A percentile compares a stretch with the other conserved stretches of the same genome.
phyloP scores from a whole-genome alignment of 1,140 invertebrate genomes.

The Pentalonia nigronervosa region DNA sequence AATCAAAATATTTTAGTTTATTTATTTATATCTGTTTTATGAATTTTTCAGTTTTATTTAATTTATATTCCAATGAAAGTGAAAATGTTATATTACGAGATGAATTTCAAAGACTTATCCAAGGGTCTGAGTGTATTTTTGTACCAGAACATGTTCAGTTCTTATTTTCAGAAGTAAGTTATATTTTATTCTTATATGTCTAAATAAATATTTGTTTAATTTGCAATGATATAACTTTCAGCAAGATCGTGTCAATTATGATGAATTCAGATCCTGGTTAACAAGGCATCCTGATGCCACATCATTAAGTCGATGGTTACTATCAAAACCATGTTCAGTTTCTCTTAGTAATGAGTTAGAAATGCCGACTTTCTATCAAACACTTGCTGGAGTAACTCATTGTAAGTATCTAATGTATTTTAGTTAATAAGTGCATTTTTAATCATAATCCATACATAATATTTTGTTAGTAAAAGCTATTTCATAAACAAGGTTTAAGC shows the following conservation, averaged over 20 bases:
- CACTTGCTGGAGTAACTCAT: slow-evolving; percentile 88
- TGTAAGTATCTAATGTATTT: slow-evolving; percentile 67
- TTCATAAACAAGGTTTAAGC: neutral
- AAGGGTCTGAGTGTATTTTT: slow-evolving; percentile 44
- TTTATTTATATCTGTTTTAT: slow-evolving; percentile 33
- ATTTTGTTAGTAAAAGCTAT: neutral
- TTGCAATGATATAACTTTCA: slow-evolving; percentile 61
- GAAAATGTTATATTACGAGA: slow-evolving; percentile 77
- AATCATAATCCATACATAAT: neutral
- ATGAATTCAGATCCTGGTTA: slow-evolving; percentile 78
- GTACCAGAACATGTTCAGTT: slow-evolving; percentile 36
- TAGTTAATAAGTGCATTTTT: neutral
- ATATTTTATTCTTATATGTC: neutral
- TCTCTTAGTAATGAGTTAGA: slow-evolving; percentile 81
- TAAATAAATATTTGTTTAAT: slow-evolving; percentile 27
- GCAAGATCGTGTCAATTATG: slow-evolving; percentile 72
- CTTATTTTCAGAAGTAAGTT: slow-evolving; percentile 48
- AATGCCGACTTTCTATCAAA: slow-evolving; percentile 91
- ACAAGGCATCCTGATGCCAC: slow-evolving; percentile 75
- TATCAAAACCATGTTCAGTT: slow-evolving; percentile 73
- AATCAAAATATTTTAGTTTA: slow-evolving; percentile 50
- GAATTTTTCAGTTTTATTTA: slow-evolving; percentile 77
- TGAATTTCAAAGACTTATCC: slow-evolving; percentile 70
- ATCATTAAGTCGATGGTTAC: slow-evolving; percentile 81
- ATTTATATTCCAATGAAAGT: slow-evolving; percentile 82